Conservation (phyloP, 2,113 vertebrate genomes). For the Siniperca knerii region DNA sequence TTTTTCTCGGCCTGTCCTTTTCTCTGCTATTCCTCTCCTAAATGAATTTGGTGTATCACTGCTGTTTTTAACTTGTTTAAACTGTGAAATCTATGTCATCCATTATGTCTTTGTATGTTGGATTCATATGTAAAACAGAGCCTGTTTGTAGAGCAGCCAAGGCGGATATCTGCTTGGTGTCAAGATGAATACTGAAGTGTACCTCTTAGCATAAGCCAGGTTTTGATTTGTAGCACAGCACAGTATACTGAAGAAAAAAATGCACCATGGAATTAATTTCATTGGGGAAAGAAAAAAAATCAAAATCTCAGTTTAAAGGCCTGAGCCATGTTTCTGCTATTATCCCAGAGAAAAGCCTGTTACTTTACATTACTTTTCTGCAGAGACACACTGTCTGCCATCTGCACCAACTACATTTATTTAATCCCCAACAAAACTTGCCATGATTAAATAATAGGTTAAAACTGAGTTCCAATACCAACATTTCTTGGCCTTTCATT, state of each 20-base stretch:
- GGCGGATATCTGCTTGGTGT: slow-evolving; percentile 55
- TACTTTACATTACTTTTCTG: slow-evolving; percentile 41
- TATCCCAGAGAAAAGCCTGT: slow-evolving; percentile 27
- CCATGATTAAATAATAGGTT: slow-evolving; percentile 31
- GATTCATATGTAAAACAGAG: slow-evolving; percentile 53
- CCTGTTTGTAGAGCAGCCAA: slow-evolving; percentile 49
- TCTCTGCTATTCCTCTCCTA: neutral
- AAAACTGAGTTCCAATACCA: slow-evolving; percentile 13
- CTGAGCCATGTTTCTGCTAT: slow-evolving; percentile 40
- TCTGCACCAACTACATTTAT: slow-evolving; percentile 16
- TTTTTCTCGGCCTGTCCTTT: neutral
- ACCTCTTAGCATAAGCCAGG: slow-evolving; percentile 26
- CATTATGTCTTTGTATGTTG: slow-evolving; percentile 37
- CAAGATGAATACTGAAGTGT: slow-evolving; percentile 41
- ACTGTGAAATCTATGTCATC: slow-evolving; percentile 29
- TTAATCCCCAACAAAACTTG: slow-evolving; percentile 37
- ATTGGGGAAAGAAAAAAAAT: neutral
- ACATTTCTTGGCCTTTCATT: slow-evolving; percentile 33
- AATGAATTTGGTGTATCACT: neutral
- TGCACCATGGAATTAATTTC: slow-evolving; percentile 32
- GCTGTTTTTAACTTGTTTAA: slow-evolving; percentile 23
- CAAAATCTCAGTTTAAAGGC: slow-evolving; percentile 13
- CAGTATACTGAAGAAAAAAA: slow-evolving; percentile 11
- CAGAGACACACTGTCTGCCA: slow-evolving; percentile 42
- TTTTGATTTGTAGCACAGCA: slow-evolving; percentile 49